Evolutionary conservation across 2,113 vertebrate species (phyloP).

Genomic region (Mystacornis crossleyi): DNA sequence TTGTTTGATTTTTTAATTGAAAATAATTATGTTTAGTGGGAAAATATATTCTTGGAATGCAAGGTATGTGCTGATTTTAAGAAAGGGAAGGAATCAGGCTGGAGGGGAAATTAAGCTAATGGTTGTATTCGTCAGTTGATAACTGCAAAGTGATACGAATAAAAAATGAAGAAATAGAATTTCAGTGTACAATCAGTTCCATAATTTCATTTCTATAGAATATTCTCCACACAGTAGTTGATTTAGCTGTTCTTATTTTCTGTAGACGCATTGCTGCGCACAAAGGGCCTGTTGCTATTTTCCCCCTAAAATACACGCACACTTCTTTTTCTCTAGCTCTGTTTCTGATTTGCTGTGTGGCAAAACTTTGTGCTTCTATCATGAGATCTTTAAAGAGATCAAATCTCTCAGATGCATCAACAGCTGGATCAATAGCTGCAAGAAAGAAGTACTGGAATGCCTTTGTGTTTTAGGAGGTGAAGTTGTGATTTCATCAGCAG

Average conservation of each 20-base stretch:
- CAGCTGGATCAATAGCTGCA: background rate
- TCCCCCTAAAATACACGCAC: background rate
- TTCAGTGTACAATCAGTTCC: background rate
- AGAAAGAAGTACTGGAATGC: background rate
- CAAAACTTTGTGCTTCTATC: background rate
- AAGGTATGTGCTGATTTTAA: background rate
- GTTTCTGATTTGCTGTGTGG: background rate
- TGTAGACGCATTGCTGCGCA: background rate
- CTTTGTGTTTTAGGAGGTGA: background rate
- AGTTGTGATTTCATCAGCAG: background rate
- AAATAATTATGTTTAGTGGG: background rate
- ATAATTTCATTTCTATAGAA: background rate
- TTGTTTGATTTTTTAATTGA: background rate
- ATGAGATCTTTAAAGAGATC: background rate
- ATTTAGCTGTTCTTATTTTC: background rate
- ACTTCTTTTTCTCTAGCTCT: background rate
- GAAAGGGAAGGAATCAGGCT: background rate
- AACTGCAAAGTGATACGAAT: background rate
- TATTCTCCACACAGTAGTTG: background rate
- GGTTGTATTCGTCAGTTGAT: background rate
- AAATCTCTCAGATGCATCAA: background rate
- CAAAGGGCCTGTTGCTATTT: background rate
- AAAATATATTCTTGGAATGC: background rate
- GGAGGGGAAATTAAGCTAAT: background rate
- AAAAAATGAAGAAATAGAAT: background rate